Conservation (phyloP, 2,797 vertebrate species). For the Scomberomorus guttatus region DNA sequence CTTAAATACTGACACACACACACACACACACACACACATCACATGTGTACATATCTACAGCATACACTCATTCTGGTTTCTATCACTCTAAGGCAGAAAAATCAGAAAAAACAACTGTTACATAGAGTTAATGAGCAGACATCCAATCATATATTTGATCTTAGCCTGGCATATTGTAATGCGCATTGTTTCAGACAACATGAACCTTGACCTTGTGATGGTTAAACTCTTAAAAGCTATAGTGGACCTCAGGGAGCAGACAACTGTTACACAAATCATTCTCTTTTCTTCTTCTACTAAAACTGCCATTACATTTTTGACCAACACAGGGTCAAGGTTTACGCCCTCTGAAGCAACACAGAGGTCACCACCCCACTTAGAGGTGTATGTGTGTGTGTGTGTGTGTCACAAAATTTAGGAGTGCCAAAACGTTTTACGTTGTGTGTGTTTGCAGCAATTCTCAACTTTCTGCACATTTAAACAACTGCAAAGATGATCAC, state of each 20-base stretch:
- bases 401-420: background rate
- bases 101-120: background rate
- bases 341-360: background rate
- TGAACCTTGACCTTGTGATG: slow-evolving; percentile 36
- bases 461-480: slow-evolving; percentile 1
- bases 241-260: slow-evolving; percentile 27
- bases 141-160: background rate
- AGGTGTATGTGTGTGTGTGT: slow-evolving; percentile 11
- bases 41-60: background rate
- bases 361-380: background rate
- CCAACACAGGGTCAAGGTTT: slow-evolving; percentile 14
- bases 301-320: slow-evolving; percentile 6
- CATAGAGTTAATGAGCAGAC: slow-evolving; percentile 2
- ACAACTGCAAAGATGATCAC: background rate
- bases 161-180: background rate
- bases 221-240: slow-evolving; percentile 28
- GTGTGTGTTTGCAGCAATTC: background rate
- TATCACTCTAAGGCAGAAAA: background rate
- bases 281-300: rapidly evolving
- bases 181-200: slow-evolving; percentile 8
- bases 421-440: background rate
- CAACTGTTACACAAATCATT: slow-evolving; percentile 9
- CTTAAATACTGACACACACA: slow-evolving; percentile 44
- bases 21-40: background rate
- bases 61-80: slow-evolving; percentile 1